Evolutionary conservation across 2,113 vertebrate species (phyloP), one percentile per base, ranked within the genome.

Genomic region (Okapia johnstoni): DNA sequence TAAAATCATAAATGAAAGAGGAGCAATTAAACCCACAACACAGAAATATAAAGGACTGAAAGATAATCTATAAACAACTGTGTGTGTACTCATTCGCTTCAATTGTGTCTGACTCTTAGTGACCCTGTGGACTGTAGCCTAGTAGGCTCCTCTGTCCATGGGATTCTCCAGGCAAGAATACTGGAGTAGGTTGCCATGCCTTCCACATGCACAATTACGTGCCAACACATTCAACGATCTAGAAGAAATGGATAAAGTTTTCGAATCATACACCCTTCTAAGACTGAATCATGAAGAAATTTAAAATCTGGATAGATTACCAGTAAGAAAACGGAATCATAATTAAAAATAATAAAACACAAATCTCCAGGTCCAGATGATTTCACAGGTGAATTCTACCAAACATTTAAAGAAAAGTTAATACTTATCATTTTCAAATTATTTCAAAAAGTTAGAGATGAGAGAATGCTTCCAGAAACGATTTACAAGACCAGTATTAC

Each of bases 121-220:
- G 30, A n/a, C 61, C 7, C 61, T 63, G 1, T n/a, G 30, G 61
- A 63, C 30, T 63, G 61, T 33, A 63, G 61, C 61, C 30, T n/a
- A n/a, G 16, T 33, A 63, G 61, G 30, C 61, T 63, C 15, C 61
- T 63, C 61, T 63, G 30, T 63, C 15, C 61, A 63, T 17, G 61
- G 61, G 61, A n/a, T n/a, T 17, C 30, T 63, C 30, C 30, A 63
- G 30, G 61, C 61, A 63, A 30, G 15, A 63, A 63, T n/a, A 33
- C 61, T n/a, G 7, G 61, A 63, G 30, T 63, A 63, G 61, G 15
- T n/a, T 63, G 15, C 61, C 61, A 63, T n/a, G 15, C 30, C 15
- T 0, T 4, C 30, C 30, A 16, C 7, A 8, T 63, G 30, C 16
- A 61, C 3, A 17, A 9, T 63, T 63, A 77, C 5, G 28, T 9